Conservation (phyloP, 2,113 vertebrate species). For the Bufo bufo region DNA sequence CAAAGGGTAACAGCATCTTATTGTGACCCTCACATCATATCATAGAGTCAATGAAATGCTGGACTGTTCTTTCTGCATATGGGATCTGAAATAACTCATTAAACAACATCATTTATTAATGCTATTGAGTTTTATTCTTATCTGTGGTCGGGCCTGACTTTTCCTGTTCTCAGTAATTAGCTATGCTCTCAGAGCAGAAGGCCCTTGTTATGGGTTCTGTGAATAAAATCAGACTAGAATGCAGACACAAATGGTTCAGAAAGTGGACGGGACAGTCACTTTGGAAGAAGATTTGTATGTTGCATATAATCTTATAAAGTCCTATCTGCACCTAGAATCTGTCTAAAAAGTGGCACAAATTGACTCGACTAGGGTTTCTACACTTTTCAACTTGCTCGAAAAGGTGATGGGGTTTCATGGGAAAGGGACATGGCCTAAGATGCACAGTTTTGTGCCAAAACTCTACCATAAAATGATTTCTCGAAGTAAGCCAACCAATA, state of each 20-base stretch:
- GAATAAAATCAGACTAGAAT: not conserved
- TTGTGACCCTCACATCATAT: not conserved
- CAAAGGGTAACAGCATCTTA: not conserved
- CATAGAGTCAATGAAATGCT: slow-evolving; percentile 16
- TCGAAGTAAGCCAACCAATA: no score
- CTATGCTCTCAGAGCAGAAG: not conserved
- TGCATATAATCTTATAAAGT: not conserved
- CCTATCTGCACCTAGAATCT: no score
- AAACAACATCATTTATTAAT: slow-evolving; percentile 15
- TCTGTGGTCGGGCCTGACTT: not conserved
- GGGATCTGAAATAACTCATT: slow-evolving; percentile 15
- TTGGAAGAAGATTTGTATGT: not conserved
- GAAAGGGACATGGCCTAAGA: no score
- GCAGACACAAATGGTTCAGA: not conserved
- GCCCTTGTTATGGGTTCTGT: not conserved
- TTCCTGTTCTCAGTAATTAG: not conserved
- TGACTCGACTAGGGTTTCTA: no score
- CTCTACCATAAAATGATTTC: no score
- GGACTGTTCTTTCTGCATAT: slow-evolving; percentile 18
- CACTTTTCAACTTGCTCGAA: no score
- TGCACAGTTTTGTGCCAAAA: no score
- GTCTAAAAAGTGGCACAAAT: no score
- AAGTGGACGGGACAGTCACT: not conserved
- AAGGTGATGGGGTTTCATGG: no score
- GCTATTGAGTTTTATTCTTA: slow-evolving; percentile 10